Evolutionary conservation across 2,888 invertebrate species (phyloP).

Genomic region (Petrolisthes cinctipes): DNA sequence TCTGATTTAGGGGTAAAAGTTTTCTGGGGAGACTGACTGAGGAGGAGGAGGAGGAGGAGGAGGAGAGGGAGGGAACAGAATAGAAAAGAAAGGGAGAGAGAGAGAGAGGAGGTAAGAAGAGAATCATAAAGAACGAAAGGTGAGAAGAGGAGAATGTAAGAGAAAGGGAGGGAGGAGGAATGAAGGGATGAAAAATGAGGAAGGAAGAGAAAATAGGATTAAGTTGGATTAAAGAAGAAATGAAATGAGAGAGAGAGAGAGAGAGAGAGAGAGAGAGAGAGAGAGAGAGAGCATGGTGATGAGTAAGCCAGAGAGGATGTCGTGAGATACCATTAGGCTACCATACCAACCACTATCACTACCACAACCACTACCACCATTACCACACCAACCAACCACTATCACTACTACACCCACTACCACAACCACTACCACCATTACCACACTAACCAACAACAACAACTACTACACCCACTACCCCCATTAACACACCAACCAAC

Average conservation of each 20-base stretch:
- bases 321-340: neutral
- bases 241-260: neutral
- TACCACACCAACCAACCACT: neutral
- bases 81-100: neutral
- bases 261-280: neutral
- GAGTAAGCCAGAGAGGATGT: neutral
- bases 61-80: neutral
- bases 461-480: no score
- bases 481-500: no score
- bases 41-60: neutral
- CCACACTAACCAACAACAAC: no score
- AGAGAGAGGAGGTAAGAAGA: neutral
- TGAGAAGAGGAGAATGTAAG: neutral
- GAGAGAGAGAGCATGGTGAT: neutral
- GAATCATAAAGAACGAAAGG: neutral
- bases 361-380: neutral
- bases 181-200: neutral
- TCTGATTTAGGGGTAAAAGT: neutral
- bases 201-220: neutral
- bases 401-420: neutral
- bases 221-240: neutral
- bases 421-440: neutral
- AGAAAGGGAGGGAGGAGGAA: neutral
- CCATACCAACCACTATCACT: constrained; percentile 1
- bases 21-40: neutral